These are phyloP conservation scores for Sciurus carolinensis DNA, from an alignment of 2,797 vertebrate species.

Conservation along the genomic window DNA sequence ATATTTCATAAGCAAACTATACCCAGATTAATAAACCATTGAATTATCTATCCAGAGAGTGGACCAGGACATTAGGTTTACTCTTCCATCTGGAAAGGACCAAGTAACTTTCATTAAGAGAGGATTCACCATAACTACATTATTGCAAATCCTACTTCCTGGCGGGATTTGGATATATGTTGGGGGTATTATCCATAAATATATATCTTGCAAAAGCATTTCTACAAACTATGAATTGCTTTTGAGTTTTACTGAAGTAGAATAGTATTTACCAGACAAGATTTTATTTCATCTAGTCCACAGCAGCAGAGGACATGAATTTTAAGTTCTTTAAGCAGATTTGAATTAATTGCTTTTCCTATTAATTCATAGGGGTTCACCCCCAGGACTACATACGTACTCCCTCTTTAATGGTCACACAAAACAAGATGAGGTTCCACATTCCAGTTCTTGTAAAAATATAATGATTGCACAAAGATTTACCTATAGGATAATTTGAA, in stretches of 20 bases:
- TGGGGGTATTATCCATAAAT: background rate
- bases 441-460: background rate
- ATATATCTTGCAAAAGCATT: background rate
- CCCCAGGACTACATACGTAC: background rate
- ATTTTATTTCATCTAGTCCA: constrained; percentile 6
- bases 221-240: background rate
- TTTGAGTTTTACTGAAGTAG: constrained; percentile 50
- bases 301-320: background rate
- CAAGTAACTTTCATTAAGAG: background rate
- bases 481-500: background rate
- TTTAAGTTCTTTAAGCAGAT: background rate
- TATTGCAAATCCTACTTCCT: constrained; percentile 14
- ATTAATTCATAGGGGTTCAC: background rate
- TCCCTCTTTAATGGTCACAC: background rate
- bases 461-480: background rate
- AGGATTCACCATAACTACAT: background rate
- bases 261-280: background rate
- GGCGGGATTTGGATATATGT: background rate
- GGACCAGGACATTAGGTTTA: background rate
- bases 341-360: background rate
- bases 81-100: constrained; percentile 3
- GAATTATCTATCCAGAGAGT: constrained; percentile 37
- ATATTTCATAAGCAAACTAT: constrained; percentile 58
- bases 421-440: background rate
- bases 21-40: background rate